Evolutionary conservation across 2,888 invertebrate genomes (phyloP).

Genomic region (Cantharis rufa): DNA sequence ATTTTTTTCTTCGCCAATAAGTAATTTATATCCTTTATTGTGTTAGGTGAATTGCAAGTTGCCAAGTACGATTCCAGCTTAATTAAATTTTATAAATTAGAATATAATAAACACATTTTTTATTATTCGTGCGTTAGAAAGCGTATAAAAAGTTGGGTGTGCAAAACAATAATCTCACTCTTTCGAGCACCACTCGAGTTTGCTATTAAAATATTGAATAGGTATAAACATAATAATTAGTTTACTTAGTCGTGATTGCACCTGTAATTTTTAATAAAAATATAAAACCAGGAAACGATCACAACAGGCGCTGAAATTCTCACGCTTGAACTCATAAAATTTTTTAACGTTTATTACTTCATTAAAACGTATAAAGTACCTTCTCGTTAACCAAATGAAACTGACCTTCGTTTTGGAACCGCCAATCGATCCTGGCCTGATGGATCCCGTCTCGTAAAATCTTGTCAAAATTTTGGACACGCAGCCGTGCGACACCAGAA

Average conservation of each 20-base stretch:
- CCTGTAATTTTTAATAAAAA: slow-evolving; percentile 23
- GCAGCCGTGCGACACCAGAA: slow-evolving; percentile 95
- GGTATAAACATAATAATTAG: slow-evolving; percentile 27
- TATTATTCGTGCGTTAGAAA: neutral
- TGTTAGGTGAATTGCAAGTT: neutral
- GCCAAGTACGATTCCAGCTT: neutral
- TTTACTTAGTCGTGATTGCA: slow-evolving; percentile 34
- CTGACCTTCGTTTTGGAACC: slow-evolving; percentile 92
- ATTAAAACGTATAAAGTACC: neutral
- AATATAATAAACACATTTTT: neutral
- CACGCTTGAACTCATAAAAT: slow-evolving; percentile 19
- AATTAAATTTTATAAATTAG: neutral
- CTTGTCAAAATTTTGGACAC: slow-evolving; percentile 95
- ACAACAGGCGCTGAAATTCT: slow-evolving; percentile 36
- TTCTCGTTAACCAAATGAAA: neutral
- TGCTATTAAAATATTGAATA: neutral
- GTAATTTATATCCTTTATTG: neutral
- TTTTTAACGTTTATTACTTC: neutral
- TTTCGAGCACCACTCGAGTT: neutral
- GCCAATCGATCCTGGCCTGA: slow-evolving; percentile 92
- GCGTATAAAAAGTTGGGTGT: neutral
- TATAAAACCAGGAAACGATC: slow-evolving; percentile 27
- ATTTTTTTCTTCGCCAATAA: neutral
- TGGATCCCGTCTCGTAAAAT: slow-evolving; percentile 96
- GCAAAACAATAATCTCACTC: neutral